phyloP scores from a whole-genome alignment of 2,797 vertebrate species.

The Odontamblyopus rebecca region DNA sequence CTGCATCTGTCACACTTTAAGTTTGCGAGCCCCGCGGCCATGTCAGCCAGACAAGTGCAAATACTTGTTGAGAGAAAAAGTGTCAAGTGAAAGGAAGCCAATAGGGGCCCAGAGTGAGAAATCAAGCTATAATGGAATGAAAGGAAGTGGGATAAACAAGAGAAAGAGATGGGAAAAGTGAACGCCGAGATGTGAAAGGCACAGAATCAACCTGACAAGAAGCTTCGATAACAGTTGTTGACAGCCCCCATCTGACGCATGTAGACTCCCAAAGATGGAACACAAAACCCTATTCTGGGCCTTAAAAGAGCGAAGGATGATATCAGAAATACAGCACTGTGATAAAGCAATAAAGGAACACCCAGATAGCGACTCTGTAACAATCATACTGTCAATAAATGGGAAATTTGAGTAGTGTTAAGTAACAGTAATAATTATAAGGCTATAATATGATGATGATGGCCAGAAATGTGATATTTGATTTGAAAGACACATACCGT shows the following conservation, averaged over 20 bases:
- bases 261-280: slow-evolving; percentile 22
- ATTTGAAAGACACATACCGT: too few relatives aligned
- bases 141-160: slow-evolving; percentile 49
- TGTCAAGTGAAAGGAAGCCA: slow-evolving; percentile 31
- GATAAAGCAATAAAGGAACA: not conserved
- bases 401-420: not conserved
- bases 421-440: not conserved
- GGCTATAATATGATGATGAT: not conserved
- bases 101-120: slow-evolving; percentile 35
- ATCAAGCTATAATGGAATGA: slow-evolving; percentile 55
- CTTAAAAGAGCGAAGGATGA: not conserved
- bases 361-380: not conserved
- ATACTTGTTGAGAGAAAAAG: slow-evolving; percentile 47
- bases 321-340: not conserved
- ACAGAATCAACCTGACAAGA: slow-evolving; percentile 40
- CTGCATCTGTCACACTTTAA: slow-evolving; percentile 60
- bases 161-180: slow-evolving; percentile 39
- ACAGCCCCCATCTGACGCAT: slow-evolving; percentile 31
- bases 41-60: slow-evolving; percentile 58
- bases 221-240: slow-evolving; percentile 29
- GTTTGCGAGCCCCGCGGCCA: slow-evolving; percentile 57
- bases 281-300: slow-evolving; percentile 12
- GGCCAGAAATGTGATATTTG: not conserved
- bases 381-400: not conserved
- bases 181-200: slow-evolving; percentile 30